These are phyloP conservation scores for Eupithecia subfuscata DNA, from an alignment of 2,888 invertebrate genomes.

Conservation along the genomic window DNA sequence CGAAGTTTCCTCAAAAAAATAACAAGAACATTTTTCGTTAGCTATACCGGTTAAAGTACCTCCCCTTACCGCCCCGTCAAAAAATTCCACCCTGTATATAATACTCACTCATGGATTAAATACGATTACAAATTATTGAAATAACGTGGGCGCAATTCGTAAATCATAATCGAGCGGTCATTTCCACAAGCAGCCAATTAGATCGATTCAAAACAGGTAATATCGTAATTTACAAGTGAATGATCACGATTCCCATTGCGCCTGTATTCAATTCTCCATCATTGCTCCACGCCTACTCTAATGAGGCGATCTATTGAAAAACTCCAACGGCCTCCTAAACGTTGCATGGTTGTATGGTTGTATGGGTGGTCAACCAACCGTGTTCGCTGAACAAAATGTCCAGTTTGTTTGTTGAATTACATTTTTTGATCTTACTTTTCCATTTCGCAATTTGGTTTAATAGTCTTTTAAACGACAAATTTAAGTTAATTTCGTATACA, in stretches of 20 bases:
- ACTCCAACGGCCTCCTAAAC: slow-evolving; percentile 48
- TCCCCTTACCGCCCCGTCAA: too few relatives aligned
- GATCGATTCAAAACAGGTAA: slow-evolving; percentile 33
- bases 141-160: background rate
- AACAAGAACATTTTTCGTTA: too few relatives aligned
- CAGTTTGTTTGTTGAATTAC: slow-evolving; percentile 8
- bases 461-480: background rate
- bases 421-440: background rate
- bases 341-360: slow-evolving; percentile 20
- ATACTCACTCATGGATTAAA: background rate
- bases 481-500: background rate
- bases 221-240: slow-evolving; percentile 42
- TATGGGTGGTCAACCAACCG: slow-evolving; percentile 37
- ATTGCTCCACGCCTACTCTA: slow-evolving; percentile 42
- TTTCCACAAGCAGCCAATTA: slow-evolving; percentile 38
- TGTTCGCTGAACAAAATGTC: slow-evolving; percentile 24
- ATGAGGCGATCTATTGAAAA: slow-evolving; percentile 50
- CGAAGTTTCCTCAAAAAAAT: too few relatives aligned
- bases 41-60: too few relatives aligned
- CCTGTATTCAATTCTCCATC: slow-evolving; percentile 19
- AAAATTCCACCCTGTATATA: background rate
- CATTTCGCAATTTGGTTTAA: background rate
- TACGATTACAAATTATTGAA: background rate
- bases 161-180: slow-evolving; percentile 7
- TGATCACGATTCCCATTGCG: slow-evolving; percentile 35